phyloP scores from a whole-genome alignment of 2,797 vertebrate genomes.

The Pangasius macronema region DNA sequence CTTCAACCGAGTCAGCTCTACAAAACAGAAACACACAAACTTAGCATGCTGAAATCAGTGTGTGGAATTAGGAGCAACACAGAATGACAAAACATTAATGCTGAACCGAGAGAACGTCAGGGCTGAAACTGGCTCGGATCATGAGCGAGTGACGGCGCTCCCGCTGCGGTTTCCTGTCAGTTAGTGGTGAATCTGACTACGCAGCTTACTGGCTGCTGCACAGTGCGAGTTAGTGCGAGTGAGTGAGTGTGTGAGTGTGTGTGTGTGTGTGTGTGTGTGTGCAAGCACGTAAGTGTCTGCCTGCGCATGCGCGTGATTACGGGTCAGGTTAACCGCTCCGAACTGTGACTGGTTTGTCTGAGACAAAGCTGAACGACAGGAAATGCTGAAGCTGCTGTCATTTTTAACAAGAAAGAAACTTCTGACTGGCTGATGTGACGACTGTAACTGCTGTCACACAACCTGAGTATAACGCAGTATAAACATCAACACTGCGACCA shows the following conservation, averaged over 20 bases:
- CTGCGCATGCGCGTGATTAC: slow-evolving; percentile 36
- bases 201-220: slow-evolving; percentile 22
- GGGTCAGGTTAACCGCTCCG: slow-evolving; percentile 48
- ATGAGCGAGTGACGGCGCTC: neutral
- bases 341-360: slow-evolving; percentile 19
- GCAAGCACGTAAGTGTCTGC: slow-evolving; percentile 26
- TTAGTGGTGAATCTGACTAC: slow-evolving; percentile 20
- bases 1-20: slow-evolving; percentile 93
- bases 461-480: neutral
- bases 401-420: neutral
- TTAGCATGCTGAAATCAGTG: slow-evolving; percentile 84
- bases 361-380: slow-evolving; percentile 45
- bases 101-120: neutral
- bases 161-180: slow-evolving; percentile 41
- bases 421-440: neutral
- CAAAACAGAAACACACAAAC: slow-evolving; percentile 83
- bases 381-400: slow-evolving; percentile 22
- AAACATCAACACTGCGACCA: neutral
- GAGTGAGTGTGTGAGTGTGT: neutral
- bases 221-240: slow-evolving; percentile 6
- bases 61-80: slow-evolving; percentile 73
- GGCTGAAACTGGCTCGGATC: neutral
- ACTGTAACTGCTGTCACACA: neutral
- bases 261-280: slow-evolving; percentile 6
- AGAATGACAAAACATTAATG: slow-evolving; percentile 17